Evolutionary conservation across 1,140 invertebrate species (phyloP).

Genomic region (Drosophila yakuba): DNA sequence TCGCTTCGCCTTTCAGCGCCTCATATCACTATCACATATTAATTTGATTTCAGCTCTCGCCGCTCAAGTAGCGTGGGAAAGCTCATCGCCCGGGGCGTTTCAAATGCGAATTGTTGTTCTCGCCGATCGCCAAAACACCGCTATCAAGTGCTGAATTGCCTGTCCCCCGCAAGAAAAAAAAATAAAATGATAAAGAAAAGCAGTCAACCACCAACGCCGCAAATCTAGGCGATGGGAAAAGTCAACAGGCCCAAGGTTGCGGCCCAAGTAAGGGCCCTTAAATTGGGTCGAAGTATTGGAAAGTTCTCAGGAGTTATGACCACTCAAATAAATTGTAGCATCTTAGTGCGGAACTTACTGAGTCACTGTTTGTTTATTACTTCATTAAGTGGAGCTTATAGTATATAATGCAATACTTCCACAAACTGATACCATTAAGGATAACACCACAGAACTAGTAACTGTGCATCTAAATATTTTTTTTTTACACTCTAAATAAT

Average conservation of each 20-base stretch:
- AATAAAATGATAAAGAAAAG: slow-evolving; percentile 17
- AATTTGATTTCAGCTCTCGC: slow-evolving; percentile 66
- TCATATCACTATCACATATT: slow-evolving; percentile 59
- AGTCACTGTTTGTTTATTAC: too few species aligned
- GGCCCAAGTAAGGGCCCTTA: not conserved
- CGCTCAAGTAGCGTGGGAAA: slow-evolving; percentile 76
- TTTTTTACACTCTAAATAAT: too few species aligned
- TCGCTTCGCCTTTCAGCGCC: slow-evolving; percentile 70
- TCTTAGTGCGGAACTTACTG: too few species aligned
- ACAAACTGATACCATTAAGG: too few species aligned
- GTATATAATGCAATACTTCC: too few species aligned
- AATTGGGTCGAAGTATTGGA: slow-evolving; percentile 2
- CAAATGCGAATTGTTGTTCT: slow-evolving; percentile 43
- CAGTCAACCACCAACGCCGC: slow-evolving; percentile 33
- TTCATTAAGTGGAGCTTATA: too few species aligned
- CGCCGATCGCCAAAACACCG: slow-evolving; percentile 33
- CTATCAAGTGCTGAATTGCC: slow-evolving; percentile 71
- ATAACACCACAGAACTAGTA: too few species aligned
- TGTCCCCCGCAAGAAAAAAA: slow-evolving; percentile 19
- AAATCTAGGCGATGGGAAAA: slow-evolving; percentile 65
- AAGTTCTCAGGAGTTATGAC: not conserved
- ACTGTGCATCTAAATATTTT: too few species aligned
- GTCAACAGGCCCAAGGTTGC: slow-evolving; percentile 56
- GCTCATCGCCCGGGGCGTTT: slow-evolving; percentile 27
- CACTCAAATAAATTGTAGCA: not conserved